Evolutionary conservation across 2,113 vertebrate species (phyloP).

Genomic region (Nipponia nippon): DNA sequence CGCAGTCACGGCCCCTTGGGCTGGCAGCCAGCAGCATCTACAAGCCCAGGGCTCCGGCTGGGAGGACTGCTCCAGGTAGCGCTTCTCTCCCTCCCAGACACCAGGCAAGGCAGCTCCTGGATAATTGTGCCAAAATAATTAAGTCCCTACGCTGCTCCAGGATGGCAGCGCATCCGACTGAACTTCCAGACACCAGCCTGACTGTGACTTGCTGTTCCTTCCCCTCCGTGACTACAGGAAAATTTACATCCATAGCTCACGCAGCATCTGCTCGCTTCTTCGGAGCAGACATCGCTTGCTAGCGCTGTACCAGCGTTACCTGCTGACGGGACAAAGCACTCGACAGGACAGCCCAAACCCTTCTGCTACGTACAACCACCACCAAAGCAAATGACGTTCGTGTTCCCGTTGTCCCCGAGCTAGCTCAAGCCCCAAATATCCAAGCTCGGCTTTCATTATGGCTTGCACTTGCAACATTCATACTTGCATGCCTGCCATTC

Average conservation of each 20-base stretch:
- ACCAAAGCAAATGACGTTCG: rapidly evolving
- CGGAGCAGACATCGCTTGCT: not conserved
- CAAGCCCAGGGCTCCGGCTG: not conserved
- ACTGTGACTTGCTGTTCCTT: not conserved
- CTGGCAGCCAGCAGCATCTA: not conserved
- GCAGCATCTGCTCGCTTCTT: not conserved
- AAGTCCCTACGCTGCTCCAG: not conserved
- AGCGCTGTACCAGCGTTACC: not conserved
- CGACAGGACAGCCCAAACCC: not conserved
- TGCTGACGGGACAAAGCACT: not conserved
- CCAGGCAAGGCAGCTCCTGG: not conserved
- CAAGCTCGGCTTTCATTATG: not conserved
- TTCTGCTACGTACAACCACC: not conserved
- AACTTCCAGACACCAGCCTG: not conserved
- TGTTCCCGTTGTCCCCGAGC: rapidly evolving
- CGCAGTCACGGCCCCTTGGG: not conserved
- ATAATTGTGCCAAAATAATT: not conserved
- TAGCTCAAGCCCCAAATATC: not conserved
- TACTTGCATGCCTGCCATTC: not conserved
- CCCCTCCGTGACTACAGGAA: rapidly evolving
- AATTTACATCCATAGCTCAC: rapidly evolving
- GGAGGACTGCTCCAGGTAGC: not conserved
- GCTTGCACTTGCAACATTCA: not conserved
- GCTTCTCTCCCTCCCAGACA: not conserved
- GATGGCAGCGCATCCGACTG: not conserved